Percentiles rank a stretch among this genome's conserved stretches.
These are phyloP conservation scores for Laticauda colubrina DNA, from an alignment of 2,113 vertebrate species.

Conservation along the genomic window DNA sequence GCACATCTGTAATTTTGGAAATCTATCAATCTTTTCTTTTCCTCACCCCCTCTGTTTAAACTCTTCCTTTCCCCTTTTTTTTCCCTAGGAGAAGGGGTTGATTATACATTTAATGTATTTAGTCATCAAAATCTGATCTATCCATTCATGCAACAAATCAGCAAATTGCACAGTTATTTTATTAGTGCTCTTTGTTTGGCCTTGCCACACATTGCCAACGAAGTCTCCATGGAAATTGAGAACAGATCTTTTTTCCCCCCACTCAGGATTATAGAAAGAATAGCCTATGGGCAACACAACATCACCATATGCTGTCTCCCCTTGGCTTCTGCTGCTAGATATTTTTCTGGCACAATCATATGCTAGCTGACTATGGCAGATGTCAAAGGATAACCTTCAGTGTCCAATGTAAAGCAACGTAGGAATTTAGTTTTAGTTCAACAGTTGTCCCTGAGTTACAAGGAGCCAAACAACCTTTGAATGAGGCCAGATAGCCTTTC, in stretches of 20 bases:
- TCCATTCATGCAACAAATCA: not conserved
- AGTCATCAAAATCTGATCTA: not conserved
- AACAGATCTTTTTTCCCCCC: not conserved
- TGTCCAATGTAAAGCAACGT: not conserved
- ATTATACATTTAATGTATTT: not conserved
- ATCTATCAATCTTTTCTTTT: not conserved
- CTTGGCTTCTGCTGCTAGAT: not conserved
- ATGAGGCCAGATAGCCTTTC: not conserved
- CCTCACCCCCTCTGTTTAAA: not conserved
- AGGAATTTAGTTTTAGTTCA: not conserved
- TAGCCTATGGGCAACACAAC: not conserved
- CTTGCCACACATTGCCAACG: slow-evolving; percentile 41
- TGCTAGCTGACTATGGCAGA: not conserved
- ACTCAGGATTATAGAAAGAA: not conserved
- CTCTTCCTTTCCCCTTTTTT: not conserved
- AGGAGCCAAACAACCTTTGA: not conserved
- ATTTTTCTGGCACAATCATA: not conserved
- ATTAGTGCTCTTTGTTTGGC: not conserved
- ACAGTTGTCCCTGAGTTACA: not conserved
- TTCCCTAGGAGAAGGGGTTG: not conserved
- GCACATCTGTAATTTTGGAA: not conserved
- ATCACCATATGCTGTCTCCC: not conserved
- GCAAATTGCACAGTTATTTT: not conserved
- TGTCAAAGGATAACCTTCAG: slow-evolving; percentile 1
- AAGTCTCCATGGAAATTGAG: slow-evolving; percentile 29